Conservation (phyloP, 1,140 invertebrate genomes). For the Wiebesia pumilae region DNA sequence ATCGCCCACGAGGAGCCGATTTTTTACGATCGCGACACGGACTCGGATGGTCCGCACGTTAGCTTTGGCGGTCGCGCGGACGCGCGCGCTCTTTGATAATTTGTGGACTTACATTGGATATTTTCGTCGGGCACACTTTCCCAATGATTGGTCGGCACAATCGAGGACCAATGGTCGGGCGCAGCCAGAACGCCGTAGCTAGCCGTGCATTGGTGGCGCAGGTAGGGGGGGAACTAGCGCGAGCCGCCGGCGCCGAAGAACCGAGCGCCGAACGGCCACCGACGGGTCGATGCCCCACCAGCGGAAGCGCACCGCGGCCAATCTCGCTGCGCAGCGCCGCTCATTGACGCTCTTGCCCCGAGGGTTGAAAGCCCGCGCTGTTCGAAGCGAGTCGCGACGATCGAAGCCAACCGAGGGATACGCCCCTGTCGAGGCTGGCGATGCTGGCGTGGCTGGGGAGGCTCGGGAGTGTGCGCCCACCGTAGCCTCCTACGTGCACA, state of each 20-base stretch:
- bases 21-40: slow-evolving; percentile 17
- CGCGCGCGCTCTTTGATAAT: slow-evolving; percentile 78
- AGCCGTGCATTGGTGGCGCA: slow-evolving; percentile 78
- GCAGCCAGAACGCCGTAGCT: slow-evolving; percentile 69
- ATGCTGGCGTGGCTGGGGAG: background rate
- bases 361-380: background rate
- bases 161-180: slow-evolving; percentile 81
- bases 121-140: slow-evolving; percentile 80
- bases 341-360: slow-evolving; percentile 1
- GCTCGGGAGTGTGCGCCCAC: background rate
- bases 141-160: slow-evolving; percentile 82
- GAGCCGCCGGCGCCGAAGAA: slow-evolving; percentile 58
- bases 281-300: slow-evolving; percentile 28
- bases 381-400: background rate
- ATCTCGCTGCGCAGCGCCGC: slow-evolving; percentile 25
- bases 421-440: background rate
- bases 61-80: slow-evolving; percentile 59
- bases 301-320: slow-evolving; percentile 21
- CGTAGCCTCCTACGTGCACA: background rate
- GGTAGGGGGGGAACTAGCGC: slow-evolving; percentile 73
- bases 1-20: too few species aligned
- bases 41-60: slow-evolving; percentile 44
- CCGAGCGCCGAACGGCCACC: slow-evolving; percentile 60
- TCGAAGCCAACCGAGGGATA: background rate
- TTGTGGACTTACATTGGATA: slow-evolving; percentile 87